phyloP scores from a whole-genome alignment of 2,888 invertebrate species.

The Nesidiocoris tenuis region DNA sequence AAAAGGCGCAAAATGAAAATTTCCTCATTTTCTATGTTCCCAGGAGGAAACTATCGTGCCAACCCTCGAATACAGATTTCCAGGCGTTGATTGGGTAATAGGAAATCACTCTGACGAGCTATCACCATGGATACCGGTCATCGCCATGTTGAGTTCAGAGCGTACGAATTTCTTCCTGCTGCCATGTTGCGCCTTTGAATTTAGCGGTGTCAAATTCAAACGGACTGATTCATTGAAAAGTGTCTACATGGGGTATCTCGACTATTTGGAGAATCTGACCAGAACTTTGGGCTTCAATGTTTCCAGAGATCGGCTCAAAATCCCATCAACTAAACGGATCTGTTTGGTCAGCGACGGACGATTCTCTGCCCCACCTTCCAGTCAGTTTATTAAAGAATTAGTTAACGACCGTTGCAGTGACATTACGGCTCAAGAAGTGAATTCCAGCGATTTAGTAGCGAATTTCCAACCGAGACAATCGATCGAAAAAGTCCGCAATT shows the following conservation, averaged over 20 bases:
- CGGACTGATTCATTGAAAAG: slow-evolving; percentile 68
- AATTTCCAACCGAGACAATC: slow-evolving; percentile 67
- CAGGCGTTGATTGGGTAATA: slow-evolving; percentile 86
- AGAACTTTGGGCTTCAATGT: slow-evolving; percentile 72
- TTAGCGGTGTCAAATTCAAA: slow-evolving; percentile 81
- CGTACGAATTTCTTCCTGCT: slow-evolving; percentile 81
- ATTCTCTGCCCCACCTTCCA: slow-evolving; percentile 50
- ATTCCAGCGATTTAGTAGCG: slow-evolving; percentile 49
- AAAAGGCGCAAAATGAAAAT: too few species aligned
- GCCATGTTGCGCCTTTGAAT: slow-evolving; percentile 93
- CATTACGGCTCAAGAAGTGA: neutral
- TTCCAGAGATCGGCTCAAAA: slow-evolving; percentile 79
- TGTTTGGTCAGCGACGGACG: slow-evolving; percentile 68
- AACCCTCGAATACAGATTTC: slow-evolving; percentile 62
- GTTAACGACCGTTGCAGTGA: slow-evolving; percentile 32
- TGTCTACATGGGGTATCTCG: slow-evolving; percentile 74
- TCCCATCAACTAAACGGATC: slow-evolving; percentile 94
- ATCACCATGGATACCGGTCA: slow-evolving; percentile 97
- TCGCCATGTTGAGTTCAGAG: slow-evolving; percentile 76
- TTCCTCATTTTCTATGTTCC: too few species aligned
- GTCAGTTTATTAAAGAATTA: slow-evolving; percentile 54
- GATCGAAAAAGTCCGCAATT: slow-evolving; percentile 76
- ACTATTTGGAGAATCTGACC: slow-evolving; percentile 65
- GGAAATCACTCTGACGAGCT: slow-evolving; percentile 99
- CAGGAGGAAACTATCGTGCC: slow-evolving; percentile 70